Evolutionary conservation across 2,113 vertebrate species (phyloP).

Genomic region (Siphamia tubifer): DNA sequence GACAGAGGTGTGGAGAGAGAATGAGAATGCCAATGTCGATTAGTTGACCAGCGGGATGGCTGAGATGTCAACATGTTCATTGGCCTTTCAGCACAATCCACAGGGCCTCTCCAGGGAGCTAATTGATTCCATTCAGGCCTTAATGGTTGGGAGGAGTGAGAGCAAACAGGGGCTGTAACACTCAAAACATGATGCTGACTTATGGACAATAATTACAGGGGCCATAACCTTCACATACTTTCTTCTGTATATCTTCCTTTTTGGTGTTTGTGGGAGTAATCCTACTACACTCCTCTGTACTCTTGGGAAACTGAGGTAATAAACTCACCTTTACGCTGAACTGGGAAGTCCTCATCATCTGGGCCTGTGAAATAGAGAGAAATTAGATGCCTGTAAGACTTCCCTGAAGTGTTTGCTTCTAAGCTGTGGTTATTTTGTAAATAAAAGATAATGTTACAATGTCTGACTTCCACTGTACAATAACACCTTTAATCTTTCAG

Average conservation of each 20-base stretch:
- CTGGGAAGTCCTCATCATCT: conserved; percentile 53
- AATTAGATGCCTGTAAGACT: background rate
- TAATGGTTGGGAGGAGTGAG: conserved; percentile 59
- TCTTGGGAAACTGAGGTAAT: background rate
- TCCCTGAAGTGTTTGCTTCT: background rate
- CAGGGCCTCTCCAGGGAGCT: conserved; percentile 51
- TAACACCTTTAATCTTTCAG: conserved; percentile 18
- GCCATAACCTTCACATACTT: conserved; percentile 42
- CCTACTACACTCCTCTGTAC: background rate
- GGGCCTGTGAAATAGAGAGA: conserved; percentile 29
- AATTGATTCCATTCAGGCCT: conserved; percentile 76
- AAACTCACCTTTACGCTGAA: background rate
- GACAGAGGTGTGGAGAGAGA: conserved; percentile 42
- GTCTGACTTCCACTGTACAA: background rate
- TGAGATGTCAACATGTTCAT: conserved; percentile 49
- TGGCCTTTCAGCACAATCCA: conserved; percentile 58
- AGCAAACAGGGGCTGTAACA: conserved; percentile 35
- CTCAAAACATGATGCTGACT: conserved; percentile 36
- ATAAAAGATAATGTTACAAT: background rate
- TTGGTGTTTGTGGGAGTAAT: conserved; percentile 3
- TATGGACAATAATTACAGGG: conserved; percentile 40
- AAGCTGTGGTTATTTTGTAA: background rate
- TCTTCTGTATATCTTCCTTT: background rate
- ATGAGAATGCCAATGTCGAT: conserved; percentile 75
- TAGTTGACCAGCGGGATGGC: conserved; percentile 51